Base-by-base conservation (phyloP, 2,797 vertebrate genomes). In the Lithobates pipiens region DNA sequence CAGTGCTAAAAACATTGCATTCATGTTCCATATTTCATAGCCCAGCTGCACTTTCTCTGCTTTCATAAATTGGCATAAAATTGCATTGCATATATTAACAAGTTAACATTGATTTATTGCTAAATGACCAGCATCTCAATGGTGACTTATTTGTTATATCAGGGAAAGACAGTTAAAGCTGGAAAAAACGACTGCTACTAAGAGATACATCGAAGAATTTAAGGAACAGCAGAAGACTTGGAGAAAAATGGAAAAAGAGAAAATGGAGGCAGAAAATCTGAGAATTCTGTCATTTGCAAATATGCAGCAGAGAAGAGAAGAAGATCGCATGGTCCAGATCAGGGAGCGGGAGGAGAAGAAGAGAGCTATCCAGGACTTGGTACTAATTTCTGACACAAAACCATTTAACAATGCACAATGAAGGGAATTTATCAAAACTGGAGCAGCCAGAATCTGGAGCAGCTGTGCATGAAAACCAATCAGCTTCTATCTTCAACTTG, bases 181-280 rank as follows among this genome's bases (percentile, higher is more conserved):
- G 89, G 96, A 98, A 88, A 98, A 97, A 93, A 93, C 94, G 85
- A 92, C 85, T 88, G 93, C 96, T 88, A 96, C 92, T 80, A 95
- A 95, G 89, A 91, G 90, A 57, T 93, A 96, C 71, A 95, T 97
- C 67, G 95, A 97, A 72, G 96, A 98, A 85, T 98, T 98, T 90
- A 94, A 96, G 91, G 95, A 90, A 86, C 93, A 97, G 85, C 96
- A 95, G 89, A 93, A 91, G 0, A 86, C 95, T 39, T 98, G 97
- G 97, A 96, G 92, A 85, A 92, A 86, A 85, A 93, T 95, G 94
- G 97, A 98, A 91, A 91, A 80, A 29, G 95, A 97, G 80, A 96
- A 95, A 92, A 95, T 95, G 91, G 97, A 99, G 88, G 96, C 95
- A 3, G 98, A 99, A 92, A 98, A 99, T 86, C 93, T 89, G 81